phyloP scores from a whole-genome alignment of 2,888 invertebrate species.

The Idaea straminata region DNA sequence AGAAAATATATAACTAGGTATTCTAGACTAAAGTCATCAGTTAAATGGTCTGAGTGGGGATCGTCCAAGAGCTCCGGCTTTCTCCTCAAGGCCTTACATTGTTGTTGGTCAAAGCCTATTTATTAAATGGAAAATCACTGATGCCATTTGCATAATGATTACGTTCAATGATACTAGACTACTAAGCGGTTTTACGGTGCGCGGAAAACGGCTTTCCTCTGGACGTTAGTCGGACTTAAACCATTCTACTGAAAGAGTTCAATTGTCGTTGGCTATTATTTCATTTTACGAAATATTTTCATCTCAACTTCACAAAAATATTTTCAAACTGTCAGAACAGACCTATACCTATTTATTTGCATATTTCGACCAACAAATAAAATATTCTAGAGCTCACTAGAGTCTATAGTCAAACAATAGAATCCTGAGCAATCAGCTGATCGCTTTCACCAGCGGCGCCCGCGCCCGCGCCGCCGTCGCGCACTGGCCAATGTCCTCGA shows the following conservation, averaged over 20 bases:
- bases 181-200: no score
- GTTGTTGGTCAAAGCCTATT: not conserved
- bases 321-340: no score
- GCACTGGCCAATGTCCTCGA: not conserved
- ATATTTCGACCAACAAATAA: no score
- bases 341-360: no score
- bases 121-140: not conserved
- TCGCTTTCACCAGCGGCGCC: constrained; percentile 5
- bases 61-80: not conserved
- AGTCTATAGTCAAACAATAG: not conserved
- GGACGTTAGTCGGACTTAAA: no score
- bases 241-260: no score
- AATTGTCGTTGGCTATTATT: no score
- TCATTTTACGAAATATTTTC: no score
- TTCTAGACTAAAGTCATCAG: not conserved
- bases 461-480: constrained; percentile 6
- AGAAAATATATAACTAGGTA: not conserved
- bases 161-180: no score
- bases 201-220: no score
- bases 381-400: not conserved
- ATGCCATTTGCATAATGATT: not conserved
- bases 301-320: no score
- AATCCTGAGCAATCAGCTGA: constrained; percentile 4
- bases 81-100: not conserved
- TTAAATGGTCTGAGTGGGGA: not conserved